Percentiles rank a stretch among this genome's conserved stretches.
phyloP scores from a whole-genome alignment of 1,140 invertebrate genomes.

The Drosophila prosaltans region DNA sequence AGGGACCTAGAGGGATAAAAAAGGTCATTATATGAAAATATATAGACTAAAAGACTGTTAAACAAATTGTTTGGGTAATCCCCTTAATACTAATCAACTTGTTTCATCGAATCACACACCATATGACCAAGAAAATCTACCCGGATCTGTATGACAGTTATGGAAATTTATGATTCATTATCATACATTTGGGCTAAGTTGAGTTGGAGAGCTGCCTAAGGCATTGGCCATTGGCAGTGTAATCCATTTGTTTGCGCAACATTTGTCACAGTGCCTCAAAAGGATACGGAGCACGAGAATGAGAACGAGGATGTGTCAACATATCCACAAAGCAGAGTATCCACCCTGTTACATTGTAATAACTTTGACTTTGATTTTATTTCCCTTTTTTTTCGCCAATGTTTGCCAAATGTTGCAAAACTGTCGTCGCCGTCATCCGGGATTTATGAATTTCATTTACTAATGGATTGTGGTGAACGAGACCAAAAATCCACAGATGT shows the following conservation, averaged over 20 bases:
- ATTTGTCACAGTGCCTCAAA: constrained; percentile 67
- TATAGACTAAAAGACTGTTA: neutral
- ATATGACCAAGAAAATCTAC: constrained; percentile 27
- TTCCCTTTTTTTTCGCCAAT: constrained; percentile 52
- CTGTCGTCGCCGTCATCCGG: constrained; percentile 41
- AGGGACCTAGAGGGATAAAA: no score
- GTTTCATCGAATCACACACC: neutral
- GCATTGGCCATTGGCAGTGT: constrained; percentile 45
- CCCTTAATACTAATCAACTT: no score
- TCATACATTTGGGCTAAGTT: constrained; percentile 38
- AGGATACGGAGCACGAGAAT: constrained; percentile 27
- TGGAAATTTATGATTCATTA: constrained; percentile 80
- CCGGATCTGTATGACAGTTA: constrained; percentile 69
- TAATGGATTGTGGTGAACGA: constrained; percentile 72
- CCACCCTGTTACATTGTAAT: constrained; percentile 64
- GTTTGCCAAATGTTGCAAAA: constrained; percentile 73
- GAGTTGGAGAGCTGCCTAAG: constrained; percentile 21
- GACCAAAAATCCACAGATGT: constrained; percentile 68
- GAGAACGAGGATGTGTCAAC: constrained; percentile 38
- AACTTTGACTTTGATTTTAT: constrained; percentile 71
- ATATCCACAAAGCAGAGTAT: constrained; percentile 28
- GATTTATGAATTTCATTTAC: constrained; percentile 80
- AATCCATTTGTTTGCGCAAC: constrained; percentile 81
- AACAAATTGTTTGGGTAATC: neutral
- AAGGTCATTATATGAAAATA: neutral